Conservation (phyloP, 2,113 vertebrate species). For the Tyrannus savana region DNA sequence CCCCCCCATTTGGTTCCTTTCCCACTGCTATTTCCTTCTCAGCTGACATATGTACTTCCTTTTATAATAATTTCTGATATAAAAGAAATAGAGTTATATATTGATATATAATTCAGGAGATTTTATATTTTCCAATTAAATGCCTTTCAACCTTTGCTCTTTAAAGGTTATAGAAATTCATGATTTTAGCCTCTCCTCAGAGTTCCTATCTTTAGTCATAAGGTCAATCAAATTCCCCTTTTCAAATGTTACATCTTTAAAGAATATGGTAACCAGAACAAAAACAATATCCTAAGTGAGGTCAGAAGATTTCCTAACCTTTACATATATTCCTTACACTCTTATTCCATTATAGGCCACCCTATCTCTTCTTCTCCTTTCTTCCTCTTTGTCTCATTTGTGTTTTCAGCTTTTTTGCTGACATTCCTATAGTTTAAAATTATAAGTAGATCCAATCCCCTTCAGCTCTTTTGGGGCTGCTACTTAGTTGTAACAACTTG, state of each 20-base stretch:
- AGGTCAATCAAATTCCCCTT: constrained; percentile 69
- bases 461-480: background rate
- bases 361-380: background rate
- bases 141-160: constrained; percentile 63
- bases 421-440: background rate
- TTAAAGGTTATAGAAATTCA: constrained; percentile 71
- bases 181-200: constrained; percentile 49
- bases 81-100: constrained; percentile 58
- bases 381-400: background rate
- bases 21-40: background rate
- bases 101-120: constrained; percentile 48
- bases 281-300: constrained; percentile 52
- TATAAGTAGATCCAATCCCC: background rate
- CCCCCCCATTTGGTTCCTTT: background rate
- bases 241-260: constrained; percentile 63
- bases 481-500: background rate
- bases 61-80: constrained; percentile 46
- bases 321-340: constrained; percentile 18
- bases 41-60: background rate
- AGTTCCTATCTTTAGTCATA: constrained; percentile 60
- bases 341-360: constrained; percentile 9
- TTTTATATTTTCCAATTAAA: constrained; percentile 68
- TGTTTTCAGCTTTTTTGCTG: background rate
- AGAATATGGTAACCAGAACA: constrained; percentile 62
- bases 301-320: constrained; percentile 50